Evolutionary conservation across 2,888 invertebrate genomes (phyloP).

Genomic region (Epinotia demarniana): DNA sequence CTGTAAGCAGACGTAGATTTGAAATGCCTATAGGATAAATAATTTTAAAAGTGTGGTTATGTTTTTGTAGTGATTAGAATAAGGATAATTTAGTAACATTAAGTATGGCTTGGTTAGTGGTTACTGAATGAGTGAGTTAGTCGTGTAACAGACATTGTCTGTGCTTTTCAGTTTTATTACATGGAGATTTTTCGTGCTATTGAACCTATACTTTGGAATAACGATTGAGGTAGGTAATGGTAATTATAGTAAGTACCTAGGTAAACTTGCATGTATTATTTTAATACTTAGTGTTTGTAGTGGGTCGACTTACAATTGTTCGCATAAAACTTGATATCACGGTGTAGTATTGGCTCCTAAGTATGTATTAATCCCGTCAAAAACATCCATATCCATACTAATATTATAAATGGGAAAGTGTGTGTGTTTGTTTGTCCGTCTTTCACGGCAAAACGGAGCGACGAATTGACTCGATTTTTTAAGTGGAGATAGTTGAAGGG

Average conservation of each 20-base stretch:
- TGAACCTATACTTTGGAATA: background rate
- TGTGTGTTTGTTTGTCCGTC: too few relatives aligned
- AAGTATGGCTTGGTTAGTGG: background rate
- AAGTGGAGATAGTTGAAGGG: too few relatives aligned
- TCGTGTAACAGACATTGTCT: background rate
- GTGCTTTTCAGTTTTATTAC: background rate
- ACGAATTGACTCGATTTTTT: too few relatives aligned
- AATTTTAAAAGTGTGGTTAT: slow-evolving; percentile 1
- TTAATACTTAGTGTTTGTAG: background rate
- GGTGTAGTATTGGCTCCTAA: too few relatives aligned
- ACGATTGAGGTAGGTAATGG: background rate
- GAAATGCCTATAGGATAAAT: background rate
- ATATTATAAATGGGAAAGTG: too few relatives aligned
- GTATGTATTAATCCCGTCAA: too few relatives aligned
- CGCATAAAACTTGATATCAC: too few relatives aligned
- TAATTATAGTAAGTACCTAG: background rate
- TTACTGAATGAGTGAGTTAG: background rate
- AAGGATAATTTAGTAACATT: slow-evolving; percentile 16
- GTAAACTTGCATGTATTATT: background rate
- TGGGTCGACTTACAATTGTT: background rate
- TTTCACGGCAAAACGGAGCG: too few relatives aligned
- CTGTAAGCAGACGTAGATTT: background rate
- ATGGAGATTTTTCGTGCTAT: background rate
- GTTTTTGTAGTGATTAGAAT: slow-evolving; percentile 14
- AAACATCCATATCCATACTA: too few relatives aligned